Base-by-base conservation (phyloP, 1,140 invertebrate genomes). In the Drosophila malerkotliana region DNA sequence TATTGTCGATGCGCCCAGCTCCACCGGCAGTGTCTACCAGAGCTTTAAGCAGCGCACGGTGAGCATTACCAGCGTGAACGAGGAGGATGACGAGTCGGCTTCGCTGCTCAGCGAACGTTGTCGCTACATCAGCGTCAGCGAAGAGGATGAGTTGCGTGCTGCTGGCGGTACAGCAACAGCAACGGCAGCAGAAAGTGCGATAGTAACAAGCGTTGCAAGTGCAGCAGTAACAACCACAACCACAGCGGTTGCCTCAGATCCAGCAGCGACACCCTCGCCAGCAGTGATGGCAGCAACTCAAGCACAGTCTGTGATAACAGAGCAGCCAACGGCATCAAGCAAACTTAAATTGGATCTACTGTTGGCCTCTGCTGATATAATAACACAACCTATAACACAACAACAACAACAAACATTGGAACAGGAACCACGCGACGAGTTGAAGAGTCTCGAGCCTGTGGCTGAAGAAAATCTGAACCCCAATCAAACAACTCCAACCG, bases 251-350 rank as follows among this genome's bases (percentile, higher is more conserved):
- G 12, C 58, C 53, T 0, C 44, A 24, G 12, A 37, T 9, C 26
- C 55, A 56, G 21, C 39, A 34, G 15, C 24, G 53, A 12, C 56
- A 18, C 34, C 53, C 10, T 24, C 39, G 18, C 30, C 48, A 51
- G 18, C 48, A 47, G 37, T 62, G 44, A 47, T 64, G 64, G 54
- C 71, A 55, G 55, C 66, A 80, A 79, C 76, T 75, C 89, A 91
- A 91, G 82, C 77, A 91, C 83, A 89, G 73, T 90, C 90, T 91
- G 90, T 91, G 90, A 91, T 91, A 91, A 91, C 90, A 85, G 90
- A 91, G 87, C 90, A 91, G 78, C 90, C 90, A 83, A 91, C 90
- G 64, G 74, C 90, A 77, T 84, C 90, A 60, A 90, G 74, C 56
- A 91, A 91, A 77, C 73, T 91, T 51, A 80, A 90, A 63, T 73